Evolutionary conservation across 2,888 invertebrate species (phyloP), one percentile per base, ranked within the genome.

Genomic region (Tetanocera ferruginea): DNA sequence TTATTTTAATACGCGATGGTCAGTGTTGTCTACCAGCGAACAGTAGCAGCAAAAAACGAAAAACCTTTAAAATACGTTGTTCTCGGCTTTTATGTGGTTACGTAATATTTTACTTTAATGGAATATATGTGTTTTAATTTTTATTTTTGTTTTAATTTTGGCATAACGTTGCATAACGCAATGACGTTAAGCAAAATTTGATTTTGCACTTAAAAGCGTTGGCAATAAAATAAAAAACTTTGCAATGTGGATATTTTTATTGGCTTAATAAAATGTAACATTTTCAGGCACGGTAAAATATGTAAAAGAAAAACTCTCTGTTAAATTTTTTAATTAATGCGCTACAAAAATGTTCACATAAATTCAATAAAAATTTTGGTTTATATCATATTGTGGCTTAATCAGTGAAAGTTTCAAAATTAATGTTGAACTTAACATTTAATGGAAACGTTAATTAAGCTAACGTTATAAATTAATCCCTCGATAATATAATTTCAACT

Each of bases 1-100:
- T 76, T 76, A 60, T 31, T 60, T 76, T 76, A 57, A 76, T 43
- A 70, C 51, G 70, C 55, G 43, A 60, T 28, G 55, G 76, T 69
- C 67, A 37, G 34, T 51, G 17, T 28, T 43, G 69, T 37, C 5
- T n/a, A 11, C 11, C 70, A 43, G 49, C 9, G 11, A 14, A 25
- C 14, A 49, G 17, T 49, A n/a, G 14, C 34, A 67, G 28, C 14
- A 76, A 67, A 60, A 34, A 66, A 52, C 4, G 52, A 64, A 34
- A 64, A 31, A 31, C 23, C 67, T 37, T 25, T 23, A 49, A 64
- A 74, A 51, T 64, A 37, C 66, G 51, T 66, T 66, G 43, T 28
- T 31, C 31, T 52, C n/a, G 62, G 74, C 19, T 73, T 73, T 60
- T 57, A 11, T 60, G 72, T 34, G 60, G 72, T 74, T 74, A 74